These are phyloP conservation scores for Erythrocercus mccallii DNA, from an alignment of 2,113 vertebrate genomes.

Conservation along the genomic window DNA sequence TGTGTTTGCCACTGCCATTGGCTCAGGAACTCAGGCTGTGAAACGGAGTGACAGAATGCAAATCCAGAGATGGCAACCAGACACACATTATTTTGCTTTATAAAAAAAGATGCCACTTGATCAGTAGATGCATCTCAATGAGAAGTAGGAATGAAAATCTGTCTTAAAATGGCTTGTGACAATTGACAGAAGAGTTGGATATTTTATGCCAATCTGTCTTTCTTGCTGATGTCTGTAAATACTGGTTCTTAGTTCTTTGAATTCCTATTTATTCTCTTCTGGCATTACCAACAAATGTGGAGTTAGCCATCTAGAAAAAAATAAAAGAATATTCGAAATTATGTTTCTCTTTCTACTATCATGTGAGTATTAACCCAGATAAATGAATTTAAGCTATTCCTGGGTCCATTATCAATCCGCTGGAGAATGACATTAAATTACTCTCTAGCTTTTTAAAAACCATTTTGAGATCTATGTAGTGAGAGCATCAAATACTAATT, in stretches of 20 bases:
- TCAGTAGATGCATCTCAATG: not conserved
- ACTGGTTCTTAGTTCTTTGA: not conserved
- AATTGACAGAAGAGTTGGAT: not conserved
- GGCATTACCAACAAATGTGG: not conserved
- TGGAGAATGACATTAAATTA: not conserved
- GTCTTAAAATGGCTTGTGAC: not conserved
- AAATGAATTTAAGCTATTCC: constrained; percentile 1
- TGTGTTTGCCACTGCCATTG: not conserved
- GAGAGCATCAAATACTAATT: not conserved
- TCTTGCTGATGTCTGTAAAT: not conserved
- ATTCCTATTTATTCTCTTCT: not conserved
- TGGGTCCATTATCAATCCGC: not conserved
- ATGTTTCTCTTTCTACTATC: not conserved
- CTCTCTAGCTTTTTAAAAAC: not conserved
- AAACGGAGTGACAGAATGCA: not conserved
- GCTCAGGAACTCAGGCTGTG: not conserved
- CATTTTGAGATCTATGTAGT: not conserved
- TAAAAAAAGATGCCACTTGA: not conserved
- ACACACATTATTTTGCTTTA: not conserved
- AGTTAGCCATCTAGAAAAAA: not conserved
- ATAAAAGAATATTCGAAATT: not conserved
- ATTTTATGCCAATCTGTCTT: not conserved
- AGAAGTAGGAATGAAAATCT: not conserved
- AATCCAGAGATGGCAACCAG: not conserved
- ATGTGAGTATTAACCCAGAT: not conserved